phyloP scores from a whole-genome alignment of 2,797 vertebrate genomes.

The Carcharodon carcharias region DNA sequence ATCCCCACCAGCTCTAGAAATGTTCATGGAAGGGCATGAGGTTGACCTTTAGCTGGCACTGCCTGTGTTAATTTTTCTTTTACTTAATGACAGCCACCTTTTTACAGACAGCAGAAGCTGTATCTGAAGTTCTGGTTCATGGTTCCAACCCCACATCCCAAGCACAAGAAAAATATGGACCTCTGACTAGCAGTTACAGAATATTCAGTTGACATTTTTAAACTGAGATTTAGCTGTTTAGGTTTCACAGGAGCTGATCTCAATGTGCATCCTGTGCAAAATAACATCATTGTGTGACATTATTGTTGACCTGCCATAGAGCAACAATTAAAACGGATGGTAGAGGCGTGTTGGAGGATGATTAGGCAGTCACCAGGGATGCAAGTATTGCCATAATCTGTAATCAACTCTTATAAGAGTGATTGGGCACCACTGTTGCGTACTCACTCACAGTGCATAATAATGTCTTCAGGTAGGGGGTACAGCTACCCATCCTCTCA shows the following conservation, averaged over 20 bases:
- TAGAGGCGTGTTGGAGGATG: neutral
- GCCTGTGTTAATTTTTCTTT: neutral
- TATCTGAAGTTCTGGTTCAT: neutral
- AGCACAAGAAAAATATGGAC: neutral
- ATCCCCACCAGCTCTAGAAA: neutral
- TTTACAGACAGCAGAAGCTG: neutral
- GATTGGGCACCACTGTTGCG: neutral
- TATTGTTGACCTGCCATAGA: neutral
- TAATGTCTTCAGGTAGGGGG: neutral
- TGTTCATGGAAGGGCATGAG: neutral
- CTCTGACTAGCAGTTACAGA: neutral
- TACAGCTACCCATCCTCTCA: neutral
- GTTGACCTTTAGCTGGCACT: neutral
- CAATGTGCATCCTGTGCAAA: neutral
- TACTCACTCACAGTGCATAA: neutral
- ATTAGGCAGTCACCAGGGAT: neutral
- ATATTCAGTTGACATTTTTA: neutral
- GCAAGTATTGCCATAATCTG: neutral
- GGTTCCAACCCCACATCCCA: neutral
- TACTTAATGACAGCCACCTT: neutral
- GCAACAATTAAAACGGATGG: neutral
- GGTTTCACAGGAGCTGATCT: slow-evolving; percentile 19
- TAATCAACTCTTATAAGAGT: slow-evolving; percentile 6
- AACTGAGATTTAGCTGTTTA: neutral
- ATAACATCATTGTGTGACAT: neutral